phyloP scores from a whole-genome alignment of 2,113 vertebrate genomes.

The Phrynosoma blainvillii region DNA sequence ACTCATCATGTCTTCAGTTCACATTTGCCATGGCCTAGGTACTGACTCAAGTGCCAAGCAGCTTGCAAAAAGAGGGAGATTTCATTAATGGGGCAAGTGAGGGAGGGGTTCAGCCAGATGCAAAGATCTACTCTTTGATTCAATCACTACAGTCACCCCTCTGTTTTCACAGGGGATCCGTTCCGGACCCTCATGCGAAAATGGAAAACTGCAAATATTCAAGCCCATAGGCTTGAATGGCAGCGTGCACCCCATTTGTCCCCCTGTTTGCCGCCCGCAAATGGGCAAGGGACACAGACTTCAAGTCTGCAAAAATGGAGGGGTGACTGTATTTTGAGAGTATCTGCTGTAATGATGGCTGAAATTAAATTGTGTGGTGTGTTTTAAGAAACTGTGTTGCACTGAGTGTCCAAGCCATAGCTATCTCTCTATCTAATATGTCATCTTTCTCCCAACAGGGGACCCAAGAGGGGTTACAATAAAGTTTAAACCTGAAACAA shows the following conservation, averaged over 20 bases:
- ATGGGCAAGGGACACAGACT: too few species aligned
- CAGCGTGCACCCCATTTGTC: too few species aligned
- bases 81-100: not conserved
- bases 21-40: slow-evolving; percentile 24
- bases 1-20: not conserved
- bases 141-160: too few species aligned
- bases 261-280: too few species aligned
- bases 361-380: not conserved
- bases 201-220: too few species aligned
- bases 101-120: not conserved
- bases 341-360: not conserved
- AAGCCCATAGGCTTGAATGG: too few species aligned
- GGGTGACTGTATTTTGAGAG: not conserved
- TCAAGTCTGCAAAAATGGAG: too few species aligned
- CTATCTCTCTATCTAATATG: not conserved
- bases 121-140: not conserved
- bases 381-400: not conserved
- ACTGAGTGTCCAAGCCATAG: not conserved
- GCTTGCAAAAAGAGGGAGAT: not conserved
- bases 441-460: too few species aligned
- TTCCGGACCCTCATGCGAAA: too few species aligned
- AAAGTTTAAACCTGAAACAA: too few species aligned
- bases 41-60: not conserved
- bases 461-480: too few species aligned
- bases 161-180: too few species aligned